A percentile compares a stretch with the other conserved stretches of the same genome.
phyloP scores from a whole-genome alignment of 2,888 invertebrate genomes.

The Xestia sexstrigata region DNA sequence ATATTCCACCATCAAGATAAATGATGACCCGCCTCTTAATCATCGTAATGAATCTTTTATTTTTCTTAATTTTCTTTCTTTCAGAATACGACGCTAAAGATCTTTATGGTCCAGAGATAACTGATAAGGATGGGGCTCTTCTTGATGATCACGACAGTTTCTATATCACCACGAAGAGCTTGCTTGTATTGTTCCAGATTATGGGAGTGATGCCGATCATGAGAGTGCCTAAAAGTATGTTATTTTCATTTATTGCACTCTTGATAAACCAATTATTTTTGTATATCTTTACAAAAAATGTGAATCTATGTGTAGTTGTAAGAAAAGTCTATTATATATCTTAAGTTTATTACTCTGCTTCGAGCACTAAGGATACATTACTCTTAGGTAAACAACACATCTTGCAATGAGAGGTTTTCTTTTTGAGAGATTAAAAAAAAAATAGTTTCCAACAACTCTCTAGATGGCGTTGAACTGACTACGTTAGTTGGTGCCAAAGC shows the following conservation, averaged over 20 bases:
- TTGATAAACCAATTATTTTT: neutral
- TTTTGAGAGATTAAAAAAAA: too few relatives aligned
- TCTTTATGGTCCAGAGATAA: conserved; percentile 87
- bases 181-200: conserved; percentile 93
- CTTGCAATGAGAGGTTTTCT: neutral
- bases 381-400: neutral
- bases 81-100: conserved; percentile 81
- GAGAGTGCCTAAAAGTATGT: conserved; percentile 90
- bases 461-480: too few relatives aligned
- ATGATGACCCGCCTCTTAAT: conserved; percentile 42
- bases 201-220: conserved; percentile 95
- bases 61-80: conserved; percentile 41
- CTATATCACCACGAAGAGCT: conserved; percentile 93
- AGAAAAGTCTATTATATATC: neutral
- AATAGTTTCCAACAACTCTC: too few relatives aligned
- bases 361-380: neutral
- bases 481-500: too few relatives aligned
- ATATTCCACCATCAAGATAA: conserved; percentile 51
- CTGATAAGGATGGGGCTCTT: conserved; percentile 89
- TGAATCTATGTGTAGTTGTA: too few relatives aligned
- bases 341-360: neutral
- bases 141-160: conserved; percentile 93
- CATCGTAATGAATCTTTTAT: conserved; percentile 57
- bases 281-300: neutral
- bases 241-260: neutral